Evolutionary conservation across 2,113 vertebrate species (phyloP).

Genomic region (Cyrtonyx montezumae): DNA sequence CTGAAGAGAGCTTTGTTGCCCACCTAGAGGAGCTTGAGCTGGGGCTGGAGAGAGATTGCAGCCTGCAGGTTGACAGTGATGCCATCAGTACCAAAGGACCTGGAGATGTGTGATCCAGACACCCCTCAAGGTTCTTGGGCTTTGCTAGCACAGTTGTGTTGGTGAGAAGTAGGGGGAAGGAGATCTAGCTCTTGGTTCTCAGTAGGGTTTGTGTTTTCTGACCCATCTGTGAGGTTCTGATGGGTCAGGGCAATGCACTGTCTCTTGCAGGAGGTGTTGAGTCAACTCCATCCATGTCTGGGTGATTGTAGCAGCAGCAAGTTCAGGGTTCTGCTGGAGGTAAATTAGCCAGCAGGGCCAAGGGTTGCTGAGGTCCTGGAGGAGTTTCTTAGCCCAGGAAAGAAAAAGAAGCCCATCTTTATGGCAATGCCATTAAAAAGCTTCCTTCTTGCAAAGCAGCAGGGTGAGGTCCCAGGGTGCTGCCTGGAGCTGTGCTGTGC

Average conservation of each 20-base stretch:
- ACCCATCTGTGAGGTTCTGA: not conserved
- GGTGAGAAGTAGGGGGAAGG: not conserved
- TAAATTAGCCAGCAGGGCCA: not conserved
- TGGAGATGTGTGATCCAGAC: not conserved
- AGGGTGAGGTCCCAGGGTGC: accelerated
- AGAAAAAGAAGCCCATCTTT: not conserved
- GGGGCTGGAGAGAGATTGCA: accelerated
- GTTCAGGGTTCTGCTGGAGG: not conserved
- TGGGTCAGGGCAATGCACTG: not conserved
- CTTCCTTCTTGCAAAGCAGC: not conserved
- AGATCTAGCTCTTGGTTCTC: not conserved
- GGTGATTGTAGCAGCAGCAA: not conserved
- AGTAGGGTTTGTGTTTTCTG: not conserved
- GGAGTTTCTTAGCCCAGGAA: not conserved
- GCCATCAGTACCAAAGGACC: not conserved
- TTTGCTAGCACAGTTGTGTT: not conserved
- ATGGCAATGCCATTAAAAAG: not conserved
- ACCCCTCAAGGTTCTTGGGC: not conserved
- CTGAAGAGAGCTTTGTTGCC: not conserved
- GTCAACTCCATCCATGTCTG: accelerated
- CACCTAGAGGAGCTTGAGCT: not conserved
- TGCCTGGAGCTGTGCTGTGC: not conserved
- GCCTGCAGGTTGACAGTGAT: not conserved
- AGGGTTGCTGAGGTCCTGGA: not conserved
- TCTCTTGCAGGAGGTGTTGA: not conserved